phyloP scores from a whole-genome alignment of 2,113 vertebrate species.

The Lota lota region DNA sequence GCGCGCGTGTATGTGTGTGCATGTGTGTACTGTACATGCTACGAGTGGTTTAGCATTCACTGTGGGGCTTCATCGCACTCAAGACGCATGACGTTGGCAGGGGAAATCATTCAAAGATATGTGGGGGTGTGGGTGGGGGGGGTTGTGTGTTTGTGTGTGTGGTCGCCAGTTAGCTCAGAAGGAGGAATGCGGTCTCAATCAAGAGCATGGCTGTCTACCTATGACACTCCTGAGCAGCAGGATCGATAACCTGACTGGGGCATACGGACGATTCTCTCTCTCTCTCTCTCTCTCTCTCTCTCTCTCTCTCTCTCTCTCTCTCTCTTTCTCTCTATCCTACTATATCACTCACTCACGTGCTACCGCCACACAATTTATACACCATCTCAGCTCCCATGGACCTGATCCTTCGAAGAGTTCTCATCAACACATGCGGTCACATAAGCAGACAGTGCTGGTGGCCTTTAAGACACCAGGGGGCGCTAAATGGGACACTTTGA shows the following conservation, averaged over 20 bases:
- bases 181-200: slow-evolving; percentile 35
- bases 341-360: not conserved
- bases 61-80: too few species aligned
- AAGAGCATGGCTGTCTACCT: slow-evolving; percentile 21
- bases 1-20: too few species aligned
- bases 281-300: not conserved
- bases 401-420: slow-evolving; percentile 18
- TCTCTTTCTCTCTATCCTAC: slow-evolving; percentile 15
- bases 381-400: not conserved
- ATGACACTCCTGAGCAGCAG: not conserved
- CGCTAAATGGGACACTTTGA: slow-evolving; percentile 18
- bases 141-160: too few species aligned
- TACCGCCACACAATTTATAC: slow-evolving; percentile 2
- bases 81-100: too few species aligned
- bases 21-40: too few species aligned
- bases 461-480: not conserved
- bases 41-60: too few species aligned
- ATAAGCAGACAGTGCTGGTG: not conserved
- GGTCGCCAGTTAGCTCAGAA: not conserved
- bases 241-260: not conserved
- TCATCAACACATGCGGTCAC: slow-evolving; percentile 32
- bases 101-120: too few species aligned
- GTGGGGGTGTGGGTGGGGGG: too few species aligned
- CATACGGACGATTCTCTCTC: not conserved
- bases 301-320: slow-evolving; percentile 11